Percentiles rank a stretch among this genome's conserved stretches.
phyloP scores from a whole-genome alignment of 2,888 invertebrate genomes.

The Microctonus hyperodae region DNA sequence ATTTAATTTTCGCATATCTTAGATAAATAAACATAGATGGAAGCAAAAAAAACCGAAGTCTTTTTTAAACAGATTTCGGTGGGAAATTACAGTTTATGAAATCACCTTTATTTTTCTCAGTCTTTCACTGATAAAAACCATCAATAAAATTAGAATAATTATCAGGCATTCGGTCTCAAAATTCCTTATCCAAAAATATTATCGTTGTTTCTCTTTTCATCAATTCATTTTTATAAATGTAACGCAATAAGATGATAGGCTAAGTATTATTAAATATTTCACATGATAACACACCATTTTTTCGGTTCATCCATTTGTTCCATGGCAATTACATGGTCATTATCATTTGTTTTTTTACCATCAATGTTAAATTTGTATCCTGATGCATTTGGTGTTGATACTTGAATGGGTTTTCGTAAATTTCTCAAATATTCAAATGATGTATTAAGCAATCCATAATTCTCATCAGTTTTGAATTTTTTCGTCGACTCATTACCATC shows the following conservation, averaged over 20 bases:
- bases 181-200: constrained; percentile 27
- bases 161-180: constrained; percentile 20
- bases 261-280: constrained; percentile 36
- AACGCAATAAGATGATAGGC: background rate
- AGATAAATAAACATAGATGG: too few relatives aligned
- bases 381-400: constrained; percentile 49
- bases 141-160: background rate
- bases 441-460: constrained; percentile 44
- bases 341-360: constrained; percentile 39
- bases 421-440: constrained; percentile 51
- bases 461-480: constrained; percentile 50
- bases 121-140: too few relatives aligned
- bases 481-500: constrained; percentile 39
- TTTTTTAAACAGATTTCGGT: too few relatives aligned
- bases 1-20: too few relatives aligned
- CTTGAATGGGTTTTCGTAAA: constrained; percentile 50
- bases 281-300: constrained; percentile 58
- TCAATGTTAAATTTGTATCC: constrained; percentile 45
- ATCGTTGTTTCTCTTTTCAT: constrained; percentile 12
- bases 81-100: too few relatives aligned
- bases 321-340: constrained; percentile 39
- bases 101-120: too few relatives aligned
- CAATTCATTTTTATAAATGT: background rate
- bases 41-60: too few relatives aligned
- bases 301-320: constrained; percentile 40